Evolutionary conservation across 1,140 invertebrate genomes (phyloP), one percentile per base, ranked within the genome.

Genomic region (Drosophila sproati): DNA sequence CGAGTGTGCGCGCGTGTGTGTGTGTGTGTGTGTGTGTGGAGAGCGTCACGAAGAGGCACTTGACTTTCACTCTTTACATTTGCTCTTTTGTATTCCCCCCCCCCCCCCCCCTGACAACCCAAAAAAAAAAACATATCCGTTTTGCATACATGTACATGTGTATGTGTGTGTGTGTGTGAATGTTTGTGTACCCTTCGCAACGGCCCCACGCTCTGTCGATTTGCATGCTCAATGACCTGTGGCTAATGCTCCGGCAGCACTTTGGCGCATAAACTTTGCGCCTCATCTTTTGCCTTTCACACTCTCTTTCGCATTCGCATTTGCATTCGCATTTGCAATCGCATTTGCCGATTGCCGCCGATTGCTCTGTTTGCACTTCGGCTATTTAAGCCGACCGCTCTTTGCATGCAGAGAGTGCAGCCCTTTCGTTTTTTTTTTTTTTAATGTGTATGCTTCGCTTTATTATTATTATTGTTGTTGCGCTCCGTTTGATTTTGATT

Each of bases 61-160:
- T 87, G 82, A 87, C 82, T 87, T 87, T 88, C 83, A 82, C 82
- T 86, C 83, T 61, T 67, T 68, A 50, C 50, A 54, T 48, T 75
- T 60, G 39, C 51, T 54, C 54, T 55, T 77, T 55, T 43, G 31
- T 48, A 1, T 52, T 43, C 55, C 45, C 45, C 45, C 20, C 52
- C 37, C 1, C 20, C 20, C 1, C 20, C n/a, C n/a, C n/a, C n/a
- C n/a, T n/a, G n/a, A n/a, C n/a, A n/a, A n/a, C n/a, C n/a, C 0
- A 20, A 12, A 12, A 12, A 12, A 12, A 12, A 12, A 12, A 12
- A n/a, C 10, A 20, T 43, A 5, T 28, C 57, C 57, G 37, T 41
- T 61, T 41, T 60, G 45, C 28, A 39, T 56, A 43, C 5, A 34
- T 4, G 5, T 34, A 34, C 34, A 34, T n/a, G 10, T 43, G 39